Base-by-base conservation (phyloP, 2,797 vertebrate species). In the Parotocinclus haroldoi region DNA sequence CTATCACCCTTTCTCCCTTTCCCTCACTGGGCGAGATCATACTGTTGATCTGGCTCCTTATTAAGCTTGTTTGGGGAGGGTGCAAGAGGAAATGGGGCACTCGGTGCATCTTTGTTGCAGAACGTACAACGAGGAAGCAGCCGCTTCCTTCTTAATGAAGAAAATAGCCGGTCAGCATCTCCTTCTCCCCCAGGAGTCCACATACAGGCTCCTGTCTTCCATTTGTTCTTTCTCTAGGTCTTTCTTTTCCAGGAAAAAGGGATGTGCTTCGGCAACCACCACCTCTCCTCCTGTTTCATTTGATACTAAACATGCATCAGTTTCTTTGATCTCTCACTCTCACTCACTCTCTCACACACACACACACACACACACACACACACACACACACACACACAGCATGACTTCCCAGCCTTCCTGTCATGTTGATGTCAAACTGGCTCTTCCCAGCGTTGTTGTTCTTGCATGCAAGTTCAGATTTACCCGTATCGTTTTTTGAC, bases 231-330 rank as follows among this genome's bases (percentile, higher is more conserved):
- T 39, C 11, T 18, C 50, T 27, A 27, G 27, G 27, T 38, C 16
- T 54, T 56, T 45, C 42, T 16, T 57, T 44, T 58, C 39, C 27
- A 51, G 44, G 46, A 42, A 42, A 48, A 51, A n/a, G 36, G 38
- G 16, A 10, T 44, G 49, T 40, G 38, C 39, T 44, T 62, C 8
- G 42, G 27, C 5, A 2, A 27, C 40, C 18, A 57, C 36, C 54
- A 58, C 68, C 68, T 64, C 16, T 53, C 13, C n/a, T 64, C 61
- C 48, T 37, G 61, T 44, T 63, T 11, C n/a, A 50, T 57, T 69
- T 57, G 38, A 63, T 37, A 59, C 27, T 27, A 27, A 27, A 27
- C 27, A 27, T 27, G 27, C 27, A 27, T 27, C 27, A 27, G 27
- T 2, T 27, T 5, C 27, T 27, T 27, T 27, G 27, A 27, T 27